These are phyloP conservation scores for Anguilla pacifica DNA, from an alignment of 2,797 vertebrate genomes.

Conservation along the genomic window DNA sequence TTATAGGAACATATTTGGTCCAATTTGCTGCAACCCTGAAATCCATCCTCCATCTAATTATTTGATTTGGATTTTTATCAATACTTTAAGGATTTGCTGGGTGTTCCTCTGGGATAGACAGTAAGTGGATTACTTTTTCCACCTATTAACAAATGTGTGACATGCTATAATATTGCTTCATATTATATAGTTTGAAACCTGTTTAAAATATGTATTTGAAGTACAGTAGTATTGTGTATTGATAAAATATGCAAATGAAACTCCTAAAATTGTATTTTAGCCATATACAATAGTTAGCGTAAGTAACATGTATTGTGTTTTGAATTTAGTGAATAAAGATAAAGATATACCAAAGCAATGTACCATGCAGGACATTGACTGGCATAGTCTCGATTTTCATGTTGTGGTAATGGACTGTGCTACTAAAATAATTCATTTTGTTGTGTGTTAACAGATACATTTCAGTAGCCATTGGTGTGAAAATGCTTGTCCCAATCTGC, in stretches of 20 bases:
- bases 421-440: background rate
- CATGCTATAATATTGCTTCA: background rate
- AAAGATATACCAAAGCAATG: background rate
- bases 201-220: background rate
- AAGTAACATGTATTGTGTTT: background rate
- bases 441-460: conserved; percentile 47
- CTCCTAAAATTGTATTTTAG: background rate
- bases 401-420: background rate
- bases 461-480: conserved; percentile 20
- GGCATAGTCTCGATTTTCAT: background rate
- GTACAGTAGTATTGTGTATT: background rate
- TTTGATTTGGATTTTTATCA: conserved; percentile 52
- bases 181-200: background rate
- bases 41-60: conserved; percentile 62
- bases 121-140: conserved; percentile 47
- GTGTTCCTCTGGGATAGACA: conserved; percentile 47
- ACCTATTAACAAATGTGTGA: no score
- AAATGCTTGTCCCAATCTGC: conserved; percentile 37
- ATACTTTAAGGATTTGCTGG: conserved; percentile 41
- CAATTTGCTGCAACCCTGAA: conserved; percentile 59
- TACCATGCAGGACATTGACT: background rate
- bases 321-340: background rate
- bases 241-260: background rate
- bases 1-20: conserved; percentile 51
- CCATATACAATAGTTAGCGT: background rate